Evolutionary conservation across 1,140 invertebrate genomes (phyloP).

Genomic region (Rhopalosiphum padi): DNA sequence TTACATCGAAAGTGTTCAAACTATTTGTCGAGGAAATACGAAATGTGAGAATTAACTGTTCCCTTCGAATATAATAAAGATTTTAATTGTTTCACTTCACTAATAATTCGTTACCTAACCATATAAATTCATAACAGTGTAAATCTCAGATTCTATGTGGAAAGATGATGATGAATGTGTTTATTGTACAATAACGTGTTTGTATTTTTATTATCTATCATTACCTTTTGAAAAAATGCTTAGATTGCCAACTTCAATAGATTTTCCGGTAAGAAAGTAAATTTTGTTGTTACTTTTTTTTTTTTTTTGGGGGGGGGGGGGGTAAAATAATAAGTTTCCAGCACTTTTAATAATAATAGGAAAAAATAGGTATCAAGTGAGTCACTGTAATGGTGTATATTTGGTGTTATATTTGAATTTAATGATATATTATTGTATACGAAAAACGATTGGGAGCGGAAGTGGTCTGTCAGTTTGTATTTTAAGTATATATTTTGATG

Average conservation of each 20-base stretch:
- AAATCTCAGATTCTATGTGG: background rate
- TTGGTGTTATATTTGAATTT: too few species aligned
- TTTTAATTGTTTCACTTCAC: background rate
- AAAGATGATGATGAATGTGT: background rate
- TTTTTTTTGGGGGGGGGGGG: too few species aligned
- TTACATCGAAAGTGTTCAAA: background rate
- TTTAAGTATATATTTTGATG: too few species aligned
- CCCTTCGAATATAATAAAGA: background rate
- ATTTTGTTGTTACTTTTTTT: too few species aligned
- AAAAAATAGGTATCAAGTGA: too few species aligned
- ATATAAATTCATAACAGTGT: background rate
- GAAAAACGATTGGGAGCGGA: too few species aligned
- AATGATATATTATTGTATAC: too few species aligned
- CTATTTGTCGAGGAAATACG: background rate
- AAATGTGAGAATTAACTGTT: background rate
- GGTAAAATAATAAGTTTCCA: too few species aligned
- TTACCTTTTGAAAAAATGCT: background rate
- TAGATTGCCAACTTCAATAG: background rate
- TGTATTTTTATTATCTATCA: background rate
- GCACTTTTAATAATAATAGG: too few species aligned
- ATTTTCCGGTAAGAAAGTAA: too few species aligned
- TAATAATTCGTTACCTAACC: background rate
- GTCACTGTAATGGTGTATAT: too few species aligned
- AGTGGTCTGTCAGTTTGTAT: too few species aligned
- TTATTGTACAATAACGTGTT: background rate